phyloP scores from a whole-genome alignment of 2,888 invertebrate genomes.

The Herminia tarsipennalis region DNA sequence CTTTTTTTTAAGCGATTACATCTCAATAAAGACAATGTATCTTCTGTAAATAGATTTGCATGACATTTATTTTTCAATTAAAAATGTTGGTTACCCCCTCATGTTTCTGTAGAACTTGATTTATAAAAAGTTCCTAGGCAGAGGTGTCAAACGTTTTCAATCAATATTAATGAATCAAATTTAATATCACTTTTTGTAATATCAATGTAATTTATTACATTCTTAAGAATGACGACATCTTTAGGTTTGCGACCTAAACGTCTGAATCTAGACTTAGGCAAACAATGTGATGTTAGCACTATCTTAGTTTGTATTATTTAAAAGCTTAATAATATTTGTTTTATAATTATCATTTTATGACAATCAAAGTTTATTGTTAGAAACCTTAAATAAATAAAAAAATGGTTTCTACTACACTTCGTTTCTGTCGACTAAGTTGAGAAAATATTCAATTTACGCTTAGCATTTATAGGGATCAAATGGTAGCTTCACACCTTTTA shows the following conservation, averaged over 20 bases:
- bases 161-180: constrained; percentile 32
- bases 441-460: constrained; percentile 24
- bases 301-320: constrained; percentile 53
- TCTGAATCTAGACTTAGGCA: constrained; percentile 50
- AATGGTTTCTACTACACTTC: constrained; percentile 7
- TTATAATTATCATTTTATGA: constrained; percentile 13
- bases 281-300: constrained; percentile 68
- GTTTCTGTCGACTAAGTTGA: constrained; percentile 11
- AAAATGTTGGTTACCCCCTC: constrained; percentile 13
- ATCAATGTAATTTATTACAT: constrained; percentile 25
- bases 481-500: constrained; percentile 14
- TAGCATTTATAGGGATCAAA: constrained; percentile 28
- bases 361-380: constrained; percentile 8
- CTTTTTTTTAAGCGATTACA: too few species aligned
- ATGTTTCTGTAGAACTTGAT: constrained; percentile 26
- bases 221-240: constrained; percentile 28
- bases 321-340: constrained; percentile 45
- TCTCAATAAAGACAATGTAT: too few species aligned
- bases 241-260: constrained; percentile 40
- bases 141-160: constrained; percentile 41
- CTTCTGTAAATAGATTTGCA: too few species aligned
- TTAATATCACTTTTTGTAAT: constrained; percentile 26
- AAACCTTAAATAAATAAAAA: constrained; percentile 10
- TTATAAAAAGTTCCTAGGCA: constrained; percentile 43
- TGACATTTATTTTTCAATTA: background rate